These are phyloP conservation scores for Stichopus horrens DNA, from an alignment of 53 echinoderm and acorn worm genomes.

Conservation along the genomic window DNA sequence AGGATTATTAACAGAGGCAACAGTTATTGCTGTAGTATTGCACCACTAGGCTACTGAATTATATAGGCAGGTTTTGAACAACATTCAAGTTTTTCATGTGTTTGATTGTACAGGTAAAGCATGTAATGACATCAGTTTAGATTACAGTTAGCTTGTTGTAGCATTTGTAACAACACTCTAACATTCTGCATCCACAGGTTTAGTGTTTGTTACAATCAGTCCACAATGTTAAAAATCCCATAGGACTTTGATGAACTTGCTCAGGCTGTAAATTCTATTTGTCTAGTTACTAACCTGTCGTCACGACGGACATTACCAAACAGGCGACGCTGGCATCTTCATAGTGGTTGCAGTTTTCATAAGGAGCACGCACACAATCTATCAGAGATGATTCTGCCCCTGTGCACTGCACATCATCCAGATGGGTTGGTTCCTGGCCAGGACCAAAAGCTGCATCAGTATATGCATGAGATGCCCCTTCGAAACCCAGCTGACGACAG, in stretches of 20 bases:
- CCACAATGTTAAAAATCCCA: background rate
- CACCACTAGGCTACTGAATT: no score
- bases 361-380: background rate
- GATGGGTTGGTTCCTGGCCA: slow-evolving; percentile 9
- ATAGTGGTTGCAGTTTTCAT: slow-evolving; percentile 45
- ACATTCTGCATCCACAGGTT: background rate
- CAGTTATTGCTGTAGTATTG: no score
- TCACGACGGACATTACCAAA: background rate
- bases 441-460: slow-evolving; percentile 18
- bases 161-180: no score
- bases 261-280: background rate
- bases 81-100: no score
- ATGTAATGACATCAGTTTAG: no score
- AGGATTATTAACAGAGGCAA: no score
- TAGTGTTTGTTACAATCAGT: background rate
- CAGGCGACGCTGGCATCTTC: slow-evolving; percentile 67
- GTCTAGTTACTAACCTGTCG: no score
- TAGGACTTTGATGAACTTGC: background rate
- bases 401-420: slow-evolving; percentile 31
- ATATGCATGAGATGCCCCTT: background rate
- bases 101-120: no score
- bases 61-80: no score
- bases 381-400: background rate
- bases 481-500: slow-evolving; percentile 23
- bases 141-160: no score